Percentiles rank a stretch among this genome's conserved stretches.
phyloP scores from a whole-genome alignment of 2,113 vertebrate genomes.

The Cavia aperea region DNA sequence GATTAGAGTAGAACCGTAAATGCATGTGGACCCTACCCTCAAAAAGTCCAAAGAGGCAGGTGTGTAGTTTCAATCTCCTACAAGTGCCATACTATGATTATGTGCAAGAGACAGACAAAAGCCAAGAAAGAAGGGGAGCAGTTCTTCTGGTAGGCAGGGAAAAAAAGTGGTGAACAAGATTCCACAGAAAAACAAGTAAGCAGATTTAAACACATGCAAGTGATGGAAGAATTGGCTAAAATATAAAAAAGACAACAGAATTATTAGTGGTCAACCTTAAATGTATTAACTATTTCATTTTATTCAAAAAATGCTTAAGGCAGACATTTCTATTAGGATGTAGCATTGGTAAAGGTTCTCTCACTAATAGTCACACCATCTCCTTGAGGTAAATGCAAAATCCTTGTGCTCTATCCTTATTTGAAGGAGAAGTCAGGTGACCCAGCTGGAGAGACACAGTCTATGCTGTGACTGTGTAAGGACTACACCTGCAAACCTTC shows the following conservation, averaged over 20 bases:
- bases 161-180: neutral
- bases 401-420: neutral
- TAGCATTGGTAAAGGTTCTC: neutral
- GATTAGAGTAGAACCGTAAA: neutral
- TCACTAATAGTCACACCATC: neutral
- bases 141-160: neutral
- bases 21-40: neutral
- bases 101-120: neutral
- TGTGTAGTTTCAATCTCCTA: no score
- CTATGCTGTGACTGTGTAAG: neutral
- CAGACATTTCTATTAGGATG: neutral
- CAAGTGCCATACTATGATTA: neutral
- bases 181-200: neutral
- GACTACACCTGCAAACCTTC: neutral
- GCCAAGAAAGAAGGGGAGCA: neutral
- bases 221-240: neutral
- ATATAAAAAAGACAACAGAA: neutral
- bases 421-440: neutral
- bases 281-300: neutral
- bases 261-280: neutral
- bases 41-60: neutral
- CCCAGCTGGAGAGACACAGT: neutral
- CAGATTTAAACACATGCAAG: neutral
- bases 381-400: neutral
- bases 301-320: neutral